Base-by-base conservation (phyloP, 2,797 vertebrate genomes). In the Benthosema pterotum region DNA sequence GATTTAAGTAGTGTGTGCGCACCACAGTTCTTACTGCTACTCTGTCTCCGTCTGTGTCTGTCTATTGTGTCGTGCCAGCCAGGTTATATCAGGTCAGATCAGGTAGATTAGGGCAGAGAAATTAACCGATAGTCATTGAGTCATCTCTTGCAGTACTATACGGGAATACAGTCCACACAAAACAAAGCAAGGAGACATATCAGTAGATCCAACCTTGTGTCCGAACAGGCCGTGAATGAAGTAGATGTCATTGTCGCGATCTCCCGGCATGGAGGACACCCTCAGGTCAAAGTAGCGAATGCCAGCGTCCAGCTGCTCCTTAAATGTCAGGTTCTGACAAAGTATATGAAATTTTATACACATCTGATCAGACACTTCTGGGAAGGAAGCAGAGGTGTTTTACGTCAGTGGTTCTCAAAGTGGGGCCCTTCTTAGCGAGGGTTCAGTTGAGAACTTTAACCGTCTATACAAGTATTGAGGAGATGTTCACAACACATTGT, bases 221-320 rank as follows among this genome's bases (percentile, higher is more conserved):
- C 97, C 96, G 83, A 97, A 99, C 69, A 99, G 93, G 11, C 97
- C 97, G 0, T 99, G 97, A 78, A 99, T 97, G 79, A 99, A 99
- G 75, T 96, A 98, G 69, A 95, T 94, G 78, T 99, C 97, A 50
- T 91, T 90, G 50, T 92, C 94, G 0, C 72, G 16, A 57, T 98
- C 95, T 0, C 94, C 93, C 0, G 97, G 97, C 83, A 97, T 99
- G 28, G 96, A 96, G 60, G 97, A 98, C 1, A 99, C 96, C 22
- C 97, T 94, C 25, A 99, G 93, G 81, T 99, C 97, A 54, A 99
- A 99, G 87, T 99, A 99, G 50, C 97, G 96, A 49, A 99, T 99
- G 3, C 97, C 97, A 46, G 94, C 93, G 57, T 99, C 95, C 50
- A 99, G 84, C 73, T 99, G 97, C 82, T 99, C 97, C 52, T 88